Base-by-base conservation (phyloP, 2,797 vertebrate species). In the Agapornis canus region DNA sequence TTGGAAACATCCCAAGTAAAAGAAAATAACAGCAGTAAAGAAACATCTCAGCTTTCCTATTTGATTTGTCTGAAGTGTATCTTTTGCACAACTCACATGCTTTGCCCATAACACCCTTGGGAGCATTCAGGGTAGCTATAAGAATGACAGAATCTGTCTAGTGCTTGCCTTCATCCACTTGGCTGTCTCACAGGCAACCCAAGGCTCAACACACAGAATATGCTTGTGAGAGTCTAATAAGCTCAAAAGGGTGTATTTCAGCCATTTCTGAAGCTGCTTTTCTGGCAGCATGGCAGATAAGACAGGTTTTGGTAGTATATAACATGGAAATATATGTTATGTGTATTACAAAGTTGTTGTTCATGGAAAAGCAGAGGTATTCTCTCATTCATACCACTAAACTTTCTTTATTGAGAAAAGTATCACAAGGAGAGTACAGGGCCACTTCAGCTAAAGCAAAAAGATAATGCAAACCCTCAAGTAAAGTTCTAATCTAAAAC, bases 1-100 rank as follows among this genome's bases (percentile, higher is more conserved):
- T 72, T 90, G 84, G 86, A 96, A 92, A 80, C 43, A 65, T 15
- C 54, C 43, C 88, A 94, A 93, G 32, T 73, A 52, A 87, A 89
- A 92, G 66, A 93, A 93, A 91, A 85, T 65, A 85, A 39, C 20
- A 57, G 13, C 32, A 78, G 20, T 63, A 65, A 78, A 92, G 75
- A 60, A 90, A 76, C 29, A 83, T 22, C 25, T 93, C 69, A 35
- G 40, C 11, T 64, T 88, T 76, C 71, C 47, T 76, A 48, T 35
- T 63, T 77, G 45, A n/a, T 68, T 89, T 78, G 89, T 82, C 47
- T 90, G 57, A 86, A 89, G 43, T 20, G n/a, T 11, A 77, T 59
- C 20, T 83, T 92, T 63, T 49, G 13, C 89, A 48, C 13, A 27
- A n/a, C 26, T 92, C 52, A 13, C 7, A 5, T 42, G 19, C 13